Base-by-base conservation (phyloP, 2,113 vertebrate genomes). In the Sinocyclocheilus grahami region DNA sequence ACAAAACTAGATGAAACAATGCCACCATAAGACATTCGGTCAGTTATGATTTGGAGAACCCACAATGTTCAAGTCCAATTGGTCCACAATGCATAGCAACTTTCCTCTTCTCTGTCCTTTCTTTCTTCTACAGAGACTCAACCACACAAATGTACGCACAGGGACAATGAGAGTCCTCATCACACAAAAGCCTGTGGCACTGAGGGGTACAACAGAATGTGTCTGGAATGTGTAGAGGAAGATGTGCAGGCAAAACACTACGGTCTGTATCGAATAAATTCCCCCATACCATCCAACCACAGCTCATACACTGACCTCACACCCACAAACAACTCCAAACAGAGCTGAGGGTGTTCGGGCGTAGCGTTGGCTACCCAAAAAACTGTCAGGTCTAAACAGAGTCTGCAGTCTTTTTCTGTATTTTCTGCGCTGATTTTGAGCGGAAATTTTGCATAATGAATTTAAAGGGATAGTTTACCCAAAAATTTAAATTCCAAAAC, bases 191-290 rank as follows among this genome's bases (percentile, higher is more conserved):
- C 13, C 82, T 10, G 22, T 71, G 77, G 72, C 30, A 55, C 82
- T 71, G 72, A 5, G 60, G 27, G 78, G 39, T 33, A 89, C 86
- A 89, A 89, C 85, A n/a, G n/a, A n/a, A n/a, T n/a, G n/a, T n/a
- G n/a, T n/a, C n/a, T n/a, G 48, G 62, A 46, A 74, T 84, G 69
- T 87, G 83, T 74, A 76, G 27, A 74, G 78, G 62, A 85, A 76
- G 79, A 87, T 76, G 69, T 72, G 62, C 81, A 71, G 78, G 67
- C 71, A 67, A 87, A 89, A 87, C 83, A 71, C 58, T 63, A 74
- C 37, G 37, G 71, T 16, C 85, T 81, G 63, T 58, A 78, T 24
- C 86, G 3, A 89, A 89, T 89, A 86, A 62, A 83, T 89, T 89
- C 27, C 42, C 37, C 39, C 18, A 24, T 16, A 51, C 3, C 42